Evolutionary conservation across 2,797 vertebrate species (phyloP).

Genomic region (Chanos chanos): DNA sequence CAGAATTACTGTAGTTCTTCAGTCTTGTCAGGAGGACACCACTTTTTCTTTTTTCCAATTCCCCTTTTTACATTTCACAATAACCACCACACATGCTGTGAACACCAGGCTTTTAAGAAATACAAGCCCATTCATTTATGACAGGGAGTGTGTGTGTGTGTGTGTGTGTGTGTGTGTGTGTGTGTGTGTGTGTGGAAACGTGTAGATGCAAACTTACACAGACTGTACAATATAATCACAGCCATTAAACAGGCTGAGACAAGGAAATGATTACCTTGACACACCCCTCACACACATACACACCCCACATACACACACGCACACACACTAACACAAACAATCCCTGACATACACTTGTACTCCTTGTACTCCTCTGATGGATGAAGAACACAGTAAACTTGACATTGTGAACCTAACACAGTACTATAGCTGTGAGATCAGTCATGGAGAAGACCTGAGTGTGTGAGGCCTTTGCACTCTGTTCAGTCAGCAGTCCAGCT

Average conservation of each 20-base stretch:
- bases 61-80: neutral
- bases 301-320: constrained; percentile 25
- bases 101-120: too few species aligned
- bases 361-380: too few species aligned
- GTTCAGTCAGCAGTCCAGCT: too few species aligned
- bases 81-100: too few species aligned
- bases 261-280: constrained; percentile 19
- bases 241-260: constrained; percentile 32
- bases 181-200: constrained; percentile 9
- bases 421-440: too few species aligned
- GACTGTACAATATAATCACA: constrained; percentile 12
- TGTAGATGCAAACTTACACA: constrained; percentile 6
- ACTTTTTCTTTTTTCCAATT: too few species aligned
- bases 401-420: neutral
- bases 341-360: too few species aligned
- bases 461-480: too few species aligned
- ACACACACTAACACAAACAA: neutral
- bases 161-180: constrained; percentile 1
- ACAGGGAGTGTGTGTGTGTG: neutral
- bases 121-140: neutral
- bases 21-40: too few species aligned
- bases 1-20: too few species aligned
- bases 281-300: constrained; percentile 26
- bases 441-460: too few species aligned
- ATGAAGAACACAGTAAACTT: too few species aligned